Evolutionary conservation across 23 tunicate species (phyloP), one percentile per base, ranked within the genome.

Genomic region (Botrylloides violaceus): DNA sequence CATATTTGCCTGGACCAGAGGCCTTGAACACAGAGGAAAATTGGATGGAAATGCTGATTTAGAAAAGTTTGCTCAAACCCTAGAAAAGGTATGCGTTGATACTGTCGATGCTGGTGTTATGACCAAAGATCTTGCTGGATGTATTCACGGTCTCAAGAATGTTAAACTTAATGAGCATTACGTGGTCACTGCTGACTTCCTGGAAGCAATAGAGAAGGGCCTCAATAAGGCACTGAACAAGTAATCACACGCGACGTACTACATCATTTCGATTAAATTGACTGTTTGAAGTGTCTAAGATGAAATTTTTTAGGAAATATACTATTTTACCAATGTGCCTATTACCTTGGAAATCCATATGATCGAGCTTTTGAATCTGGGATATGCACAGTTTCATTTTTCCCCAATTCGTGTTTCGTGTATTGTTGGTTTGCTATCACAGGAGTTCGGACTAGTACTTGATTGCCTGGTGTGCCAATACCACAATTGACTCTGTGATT

Each of bases 1-100:
- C 24, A 94, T 94, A 76, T 94, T 94, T 65, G 99, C 99, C 6
- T 94, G 99, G 99, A 94, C 99, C 19, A 73, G 99, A 5, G 99
- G 99, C 31, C 75, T 94, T 31, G 89, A 80, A 57, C 99, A 94
- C 76, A 75, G 99, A 25, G 99, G 99, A 0, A 83, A 75, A 29
- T 61, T 94, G 79, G 99, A 94, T 31, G 94, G 94, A 36, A 94
- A 94, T 68, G 48, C 39, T 20, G 99, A 94, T 75, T 75, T 94
- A 32, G 58, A 81, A 31, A 77, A 74, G 36, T 94, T 94, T 75
- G 80, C 97, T 68, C 84, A 86, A 48, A 86, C 85, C 56, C 64
- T 94, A 49, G 99, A 94, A 79, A 79, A 88, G 31, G 99, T 82
- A 61, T 94, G 99, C 66, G 90, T 94, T 0, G 95, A 94, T 55